These are phyloP conservation scores for Parapristionchus giblindavisi DNA, from an alignment of 2,888 invertebrate genomes.

Conservation along the genomic window DNA sequence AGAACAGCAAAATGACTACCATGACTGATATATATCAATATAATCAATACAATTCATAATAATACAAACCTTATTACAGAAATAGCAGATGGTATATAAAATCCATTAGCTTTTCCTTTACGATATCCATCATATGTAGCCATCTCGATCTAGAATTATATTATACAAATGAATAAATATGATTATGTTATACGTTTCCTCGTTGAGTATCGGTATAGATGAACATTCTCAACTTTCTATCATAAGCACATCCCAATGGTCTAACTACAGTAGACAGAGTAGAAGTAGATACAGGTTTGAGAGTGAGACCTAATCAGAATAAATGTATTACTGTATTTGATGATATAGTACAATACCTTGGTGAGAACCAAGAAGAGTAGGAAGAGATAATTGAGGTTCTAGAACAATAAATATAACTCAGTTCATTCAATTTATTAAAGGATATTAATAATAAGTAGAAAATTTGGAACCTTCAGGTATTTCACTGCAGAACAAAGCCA, in stretches of 20 bases:
- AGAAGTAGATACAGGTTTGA: neutral
- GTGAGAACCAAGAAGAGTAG: no score
- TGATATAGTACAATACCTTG: no score
- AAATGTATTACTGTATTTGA: no score
- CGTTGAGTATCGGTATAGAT: neutral
- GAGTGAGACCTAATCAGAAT: no score
- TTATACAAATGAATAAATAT: neutral
- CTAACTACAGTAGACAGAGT: neutral
- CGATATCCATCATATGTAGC: neutral
- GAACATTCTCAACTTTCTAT: neutral
- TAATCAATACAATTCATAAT: neutral
- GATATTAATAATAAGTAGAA: no score
- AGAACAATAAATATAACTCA: no score
- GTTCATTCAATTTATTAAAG: no score
- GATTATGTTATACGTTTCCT: neutral
- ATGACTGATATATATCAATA: neutral
- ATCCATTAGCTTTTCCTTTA: neutral
- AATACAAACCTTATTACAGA: neutral
- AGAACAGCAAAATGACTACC: neutral
- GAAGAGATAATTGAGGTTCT: no score
- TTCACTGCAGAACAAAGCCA: no score
- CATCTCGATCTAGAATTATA: neutral
- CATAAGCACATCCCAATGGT: neutral
- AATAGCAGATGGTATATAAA: neutral
- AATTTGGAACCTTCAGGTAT: no score